Base-by-base conservation (phyloP, 2,888 invertebrate genomes). In the Hirtodrosophila trivittata region DNA sequence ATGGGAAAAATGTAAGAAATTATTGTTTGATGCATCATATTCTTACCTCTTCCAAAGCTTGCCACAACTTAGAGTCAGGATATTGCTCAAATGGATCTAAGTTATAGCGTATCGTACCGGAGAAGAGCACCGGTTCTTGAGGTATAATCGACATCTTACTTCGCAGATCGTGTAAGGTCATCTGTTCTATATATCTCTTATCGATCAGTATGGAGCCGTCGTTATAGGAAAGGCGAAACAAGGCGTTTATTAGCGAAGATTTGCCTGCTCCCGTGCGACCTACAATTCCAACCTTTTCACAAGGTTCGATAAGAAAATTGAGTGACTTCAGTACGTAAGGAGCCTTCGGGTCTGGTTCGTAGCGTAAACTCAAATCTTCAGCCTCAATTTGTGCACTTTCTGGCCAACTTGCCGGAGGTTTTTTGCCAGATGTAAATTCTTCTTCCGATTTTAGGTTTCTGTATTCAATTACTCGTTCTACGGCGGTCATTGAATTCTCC, bases 401-500 rank as follows among this genome's bases (percentile, higher is more conserved):
- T 0, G 96, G 96, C 96, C 96, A 97, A 1, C 92, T 92, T 2
- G 92, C 90, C 2, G 93, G 93, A 3, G 95, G 94, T 74, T 93
- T 92, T 77, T 93, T 93, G 9, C 92, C 92, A 0, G 93, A 92
- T n/a, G 94, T 94, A 13, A 97, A 92, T 37, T 93, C 92, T 0
- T 88, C 90, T 90, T 91, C 91, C 0, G 89, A 60, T 25, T 89
- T 86, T 6, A 91, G 75, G 13, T 73, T 59, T 10, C 92, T 92
- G 89, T 96, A 96, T 82, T 95, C 95, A 57, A 94, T 90, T 57
- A 93, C 93, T 71, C 93, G 93, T 91, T 98, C 98, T 0, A 98
- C 98, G 5, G 96, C 95, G 3, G 96, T 97, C 96, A 97, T 96
- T 68, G 95, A 95, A 87, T 96, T 97, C 88, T 95, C 96, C 8